Percentiles rank a stretch among this genome's conserved stretches.
Conservation (phyloP, 1,140 invertebrate genomes). For the Lepidurus apus region DNA sequence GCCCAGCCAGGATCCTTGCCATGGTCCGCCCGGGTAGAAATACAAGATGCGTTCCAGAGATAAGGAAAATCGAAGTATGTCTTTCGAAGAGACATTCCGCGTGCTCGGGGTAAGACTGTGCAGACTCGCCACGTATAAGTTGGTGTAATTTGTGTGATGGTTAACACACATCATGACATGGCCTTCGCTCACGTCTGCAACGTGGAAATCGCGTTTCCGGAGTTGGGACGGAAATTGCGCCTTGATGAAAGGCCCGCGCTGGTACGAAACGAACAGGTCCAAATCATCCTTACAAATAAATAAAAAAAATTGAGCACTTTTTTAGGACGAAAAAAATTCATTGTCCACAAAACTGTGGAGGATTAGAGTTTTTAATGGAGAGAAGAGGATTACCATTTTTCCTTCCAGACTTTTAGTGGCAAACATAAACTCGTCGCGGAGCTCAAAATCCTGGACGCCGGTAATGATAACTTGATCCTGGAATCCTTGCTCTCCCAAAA, state of each 20-base stretch:
- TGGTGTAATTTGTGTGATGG: conserved; percentile 63
- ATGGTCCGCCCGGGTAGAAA: conserved; percentile 72
- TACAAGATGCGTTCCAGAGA: conserved; percentile 76
- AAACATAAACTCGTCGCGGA: conserved; percentile 78
- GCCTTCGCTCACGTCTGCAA: conserved; percentile 73
- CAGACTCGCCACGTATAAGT: conserved; percentile 60
- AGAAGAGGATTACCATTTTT: conserved; percentile 36
- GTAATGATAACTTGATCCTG: conserved; percentile 54
- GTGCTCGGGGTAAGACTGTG: conserved; percentile 32
- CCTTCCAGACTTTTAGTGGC: conserved; percentile 56
- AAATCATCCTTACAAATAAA: conserved; percentile 53
- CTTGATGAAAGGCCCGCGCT: conserved; percentile 59
- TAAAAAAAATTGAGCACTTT: conserved; percentile 36
- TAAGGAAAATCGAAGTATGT: conserved; percentile 55
- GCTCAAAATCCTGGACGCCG: conserved; percentile 71
- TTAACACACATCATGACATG: conserved; percentile 74
- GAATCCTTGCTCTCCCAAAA: conserved; percentile 41
- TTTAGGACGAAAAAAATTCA: conserved; percentile 23
- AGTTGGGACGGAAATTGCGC: conserved; percentile 67
- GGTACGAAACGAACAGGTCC: conserved; percentile 73
- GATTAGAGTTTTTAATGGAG: background rate
- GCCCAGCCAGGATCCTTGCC: conserved; percentile 75
- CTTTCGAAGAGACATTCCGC: conserved; percentile 40
- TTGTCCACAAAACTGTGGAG: background rate
- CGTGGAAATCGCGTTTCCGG: conserved; percentile 63